These are phyloP conservation scores for Andrena bucephala DNA, from an alignment of 2,888 invertebrate species.

Conservation along the genomic window DNA sequence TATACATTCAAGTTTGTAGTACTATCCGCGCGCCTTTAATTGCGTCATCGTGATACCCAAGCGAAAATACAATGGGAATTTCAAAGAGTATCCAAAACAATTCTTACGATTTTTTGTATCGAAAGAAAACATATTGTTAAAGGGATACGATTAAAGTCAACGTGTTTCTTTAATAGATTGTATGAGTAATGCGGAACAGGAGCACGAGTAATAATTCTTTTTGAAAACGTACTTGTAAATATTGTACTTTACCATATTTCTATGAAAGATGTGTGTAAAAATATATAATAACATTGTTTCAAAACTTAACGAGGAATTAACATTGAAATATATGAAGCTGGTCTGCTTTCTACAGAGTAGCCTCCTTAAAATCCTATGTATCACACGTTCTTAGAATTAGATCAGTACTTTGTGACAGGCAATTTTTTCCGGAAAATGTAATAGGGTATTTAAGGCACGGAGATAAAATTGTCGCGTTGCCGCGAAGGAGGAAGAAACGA, in stretches of 20 bases:
- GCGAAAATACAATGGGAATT: conserved; percentile 15
- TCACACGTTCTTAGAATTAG: no score
- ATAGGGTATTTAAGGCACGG: background rate
- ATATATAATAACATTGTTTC: no score
- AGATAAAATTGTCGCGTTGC: background rate
- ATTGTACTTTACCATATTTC: background rate
- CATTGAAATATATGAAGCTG: no score
- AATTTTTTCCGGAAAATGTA: background rate
- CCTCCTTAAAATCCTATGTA: no score
- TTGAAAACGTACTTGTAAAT: background rate
- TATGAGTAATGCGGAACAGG: no score
- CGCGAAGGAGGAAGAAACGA: no score
- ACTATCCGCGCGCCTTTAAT: conserved; percentile 49
- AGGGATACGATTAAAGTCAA: background rate
- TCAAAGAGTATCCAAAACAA: background rate
- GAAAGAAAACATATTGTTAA: background rate
- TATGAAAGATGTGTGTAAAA: no score
- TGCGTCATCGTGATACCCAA: conserved; percentile 48
- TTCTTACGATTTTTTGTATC: background rate
- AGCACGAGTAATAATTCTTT: background rate
- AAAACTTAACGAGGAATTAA: no score
- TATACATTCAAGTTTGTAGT: conserved; percentile 54
- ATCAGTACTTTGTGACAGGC: no score
- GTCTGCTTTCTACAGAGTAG: no score
- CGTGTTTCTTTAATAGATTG: background rate